phyloP scores from a whole-genome alignment of 2,797 vertebrate species.

The Scyliorhinus canicula region DNA sequence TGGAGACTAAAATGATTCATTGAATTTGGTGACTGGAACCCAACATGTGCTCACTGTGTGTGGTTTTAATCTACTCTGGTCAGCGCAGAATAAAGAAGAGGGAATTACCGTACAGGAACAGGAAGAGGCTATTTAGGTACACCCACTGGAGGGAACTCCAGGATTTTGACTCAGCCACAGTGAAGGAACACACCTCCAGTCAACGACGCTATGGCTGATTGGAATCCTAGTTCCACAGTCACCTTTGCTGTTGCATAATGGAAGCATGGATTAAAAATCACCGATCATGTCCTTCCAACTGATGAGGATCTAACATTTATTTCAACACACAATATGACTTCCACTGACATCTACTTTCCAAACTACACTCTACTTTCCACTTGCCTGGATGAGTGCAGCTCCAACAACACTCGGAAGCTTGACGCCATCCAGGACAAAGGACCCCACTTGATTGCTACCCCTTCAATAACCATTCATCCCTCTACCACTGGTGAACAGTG shows the following conservation, averaged over 20 bases:
- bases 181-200: too few species aligned
- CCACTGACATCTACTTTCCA: not conserved
- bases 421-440: too few species aligned
- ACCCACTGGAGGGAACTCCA: too few species aligned
- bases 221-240: not conserved
- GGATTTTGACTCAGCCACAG: too few species aligned
- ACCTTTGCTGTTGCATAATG: not conserved
- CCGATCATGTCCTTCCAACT: not conserved
- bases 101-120: not conserved
- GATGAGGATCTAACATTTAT: not conserved
- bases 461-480: too few species aligned
- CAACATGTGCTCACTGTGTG: not conserved
- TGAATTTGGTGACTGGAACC: not conserved
- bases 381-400: too few species aligned
- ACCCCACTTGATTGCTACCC: too few species aligned
- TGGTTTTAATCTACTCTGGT: not conserved
- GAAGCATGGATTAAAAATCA: not conserved
- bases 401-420: too few species aligned
- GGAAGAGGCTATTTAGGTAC: too few species aligned
- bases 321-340: not conserved
- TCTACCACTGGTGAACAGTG: too few species aligned
- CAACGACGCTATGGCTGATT: not conserved
- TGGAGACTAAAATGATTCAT: not conserved
- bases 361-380: too few species aligned
- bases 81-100: not conserved